A percentile compares a stretch with the other conserved stretches of the same genome.
phyloP scores from a whole-genome alignment of 2,888 invertebrate genomes.

The Petrolisthes manimaculis region DNA sequence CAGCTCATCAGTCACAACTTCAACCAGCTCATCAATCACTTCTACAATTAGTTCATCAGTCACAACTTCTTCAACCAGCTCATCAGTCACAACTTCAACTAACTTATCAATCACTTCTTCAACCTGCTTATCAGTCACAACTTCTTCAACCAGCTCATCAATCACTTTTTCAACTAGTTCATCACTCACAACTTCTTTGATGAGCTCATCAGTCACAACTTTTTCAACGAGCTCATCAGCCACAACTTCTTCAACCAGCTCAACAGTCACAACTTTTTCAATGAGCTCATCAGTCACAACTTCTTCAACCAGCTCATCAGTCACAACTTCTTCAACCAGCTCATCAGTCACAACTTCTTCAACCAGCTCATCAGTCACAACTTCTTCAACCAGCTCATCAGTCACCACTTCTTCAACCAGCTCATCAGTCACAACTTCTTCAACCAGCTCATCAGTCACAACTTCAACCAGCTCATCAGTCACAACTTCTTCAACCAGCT shows the following conservation, averaged over 20 bases:
- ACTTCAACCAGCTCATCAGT: too few relatives aligned
- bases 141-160: too few relatives aligned
- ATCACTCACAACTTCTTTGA: background rate
- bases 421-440: too few relatives aligned
- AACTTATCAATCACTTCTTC: too few relatives aligned
- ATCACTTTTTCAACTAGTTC: background rate
- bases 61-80: background rate
- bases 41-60: background rate
- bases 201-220: too few relatives aligned
- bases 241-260: background rate
- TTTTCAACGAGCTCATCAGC: too few relatives aligned
- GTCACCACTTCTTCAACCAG: background rate
- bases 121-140: too few relatives aligned
- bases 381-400: background rate
- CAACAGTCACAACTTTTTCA: background rate
- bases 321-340: conserved; percentile 12
- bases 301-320: conserved; percentile 6
- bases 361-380: background rate
- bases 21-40: background rate
- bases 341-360: background rate
- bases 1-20: background rate
- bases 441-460: too few relatives aligned
- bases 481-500: too few relatives aligned
- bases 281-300: background rate
- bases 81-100: too few relatives aligned